Evolutionary conservation across 2,797 vertebrate genomes (phyloP).

Genomic region (Chrysocyon brachyurus): DNA sequence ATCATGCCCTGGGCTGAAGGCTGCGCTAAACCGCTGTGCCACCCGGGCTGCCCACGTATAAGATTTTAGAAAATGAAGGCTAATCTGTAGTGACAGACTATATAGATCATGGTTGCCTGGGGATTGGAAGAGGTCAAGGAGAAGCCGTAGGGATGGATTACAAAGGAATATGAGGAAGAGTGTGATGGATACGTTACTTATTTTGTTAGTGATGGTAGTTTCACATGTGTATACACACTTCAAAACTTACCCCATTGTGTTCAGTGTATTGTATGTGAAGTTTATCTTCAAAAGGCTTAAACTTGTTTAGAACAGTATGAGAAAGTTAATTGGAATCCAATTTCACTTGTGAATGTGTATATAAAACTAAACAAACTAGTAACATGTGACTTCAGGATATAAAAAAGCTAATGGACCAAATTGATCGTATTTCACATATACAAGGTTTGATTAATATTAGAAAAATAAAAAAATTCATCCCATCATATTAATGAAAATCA

Average conservation of each 20-base stretch:
- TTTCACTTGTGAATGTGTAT: neutral
- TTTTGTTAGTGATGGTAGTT: neutral
- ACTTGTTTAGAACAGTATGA: neutral
- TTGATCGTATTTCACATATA: neutral
- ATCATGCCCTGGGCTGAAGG: no score
- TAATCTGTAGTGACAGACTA: neutral
- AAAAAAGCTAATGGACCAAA: neutral
- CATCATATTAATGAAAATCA: neutral
- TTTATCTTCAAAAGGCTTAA: neutral
- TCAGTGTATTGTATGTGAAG: neutral
- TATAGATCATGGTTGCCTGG: neutral
- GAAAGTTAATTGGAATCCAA: neutral
- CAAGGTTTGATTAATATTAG: neutral
- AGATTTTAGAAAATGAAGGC: conserved; percentile 6
- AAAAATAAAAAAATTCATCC: neutral
- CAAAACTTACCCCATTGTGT: neutral
- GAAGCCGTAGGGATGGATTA: neutral
- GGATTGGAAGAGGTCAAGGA: neutral
- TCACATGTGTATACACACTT: neutral
- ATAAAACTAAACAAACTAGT: neutral
- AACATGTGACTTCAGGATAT: neutral
- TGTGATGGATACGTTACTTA: neutral
- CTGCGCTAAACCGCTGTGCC: no score
- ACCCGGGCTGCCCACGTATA: neutral
- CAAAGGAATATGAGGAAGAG: neutral